These are phyloP conservation scores for Drosophila nannoptera DNA, from an alignment of 1,140 invertebrate species.

Conservation along the genomic window DNA sequence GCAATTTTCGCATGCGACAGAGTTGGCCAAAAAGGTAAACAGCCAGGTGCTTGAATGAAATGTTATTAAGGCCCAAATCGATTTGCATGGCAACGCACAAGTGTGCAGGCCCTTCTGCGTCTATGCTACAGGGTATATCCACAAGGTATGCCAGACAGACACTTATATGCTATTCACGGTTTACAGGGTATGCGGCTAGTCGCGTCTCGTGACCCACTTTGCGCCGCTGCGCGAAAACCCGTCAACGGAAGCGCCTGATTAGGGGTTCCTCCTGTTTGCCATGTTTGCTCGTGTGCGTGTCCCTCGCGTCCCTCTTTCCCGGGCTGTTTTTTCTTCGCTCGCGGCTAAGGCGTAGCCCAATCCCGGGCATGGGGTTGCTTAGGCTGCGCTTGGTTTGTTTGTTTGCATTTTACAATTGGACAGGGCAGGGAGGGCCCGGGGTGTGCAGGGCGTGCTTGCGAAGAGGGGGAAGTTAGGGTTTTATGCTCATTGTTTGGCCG, in stretches of 20 bases:
- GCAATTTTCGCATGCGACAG: constrained; percentile 48
- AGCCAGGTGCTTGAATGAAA: constrained; percentile 44
- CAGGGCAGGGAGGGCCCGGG: neutral
- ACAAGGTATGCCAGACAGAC: too few relatives aligned
- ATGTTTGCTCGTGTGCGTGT: constrained; percentile 16
- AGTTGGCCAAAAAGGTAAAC: constrained; percentile 6
- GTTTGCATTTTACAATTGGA: constrained; percentile 62
- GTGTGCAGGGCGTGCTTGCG: neutral
- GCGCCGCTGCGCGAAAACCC: constrained; percentile 2
- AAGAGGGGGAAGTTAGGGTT: constrained; percentile 13
- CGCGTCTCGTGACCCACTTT: neutral
- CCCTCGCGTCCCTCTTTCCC: neutral
- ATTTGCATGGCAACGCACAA: constrained; percentile 70
- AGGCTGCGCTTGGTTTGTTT: constrained; percentile 46
- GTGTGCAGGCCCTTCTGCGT: neutral
- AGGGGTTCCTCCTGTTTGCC: constrained; percentile 47
- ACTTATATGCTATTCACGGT: neutral
- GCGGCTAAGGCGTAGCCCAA: constrained; percentile 44
- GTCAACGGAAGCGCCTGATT: constrained; percentile 56
- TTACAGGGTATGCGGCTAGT: constrained; percentile 15
- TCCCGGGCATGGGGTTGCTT: constrained; percentile 59
- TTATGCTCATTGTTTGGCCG: constrained; percentile 50
- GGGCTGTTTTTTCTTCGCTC: neutral
- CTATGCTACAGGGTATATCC: too few relatives aligned
- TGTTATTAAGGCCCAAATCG: constrained; percentile 36